Conservation (phyloP, 2,888 invertebrate genomes). For the Oxystoma pomonae region DNA sequence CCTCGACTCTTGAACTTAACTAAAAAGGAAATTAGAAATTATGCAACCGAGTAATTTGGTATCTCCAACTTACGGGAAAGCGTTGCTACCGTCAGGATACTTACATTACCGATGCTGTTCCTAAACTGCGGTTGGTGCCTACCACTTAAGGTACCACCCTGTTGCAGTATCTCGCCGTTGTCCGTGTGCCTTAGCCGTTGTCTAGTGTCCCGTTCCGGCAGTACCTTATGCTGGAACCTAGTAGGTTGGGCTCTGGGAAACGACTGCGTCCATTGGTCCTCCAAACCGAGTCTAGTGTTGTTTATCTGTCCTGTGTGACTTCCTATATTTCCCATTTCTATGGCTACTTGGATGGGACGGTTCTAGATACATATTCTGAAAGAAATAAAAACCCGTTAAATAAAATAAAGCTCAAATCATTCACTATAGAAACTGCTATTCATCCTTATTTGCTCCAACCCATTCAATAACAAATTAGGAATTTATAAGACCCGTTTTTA, state of each 20-base stretch:
- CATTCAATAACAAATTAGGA: too few species aligned
- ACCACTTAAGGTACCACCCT: constrained; percentile 79
- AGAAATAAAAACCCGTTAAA: constrained; percentile 10
- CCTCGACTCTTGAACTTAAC: not conserved
- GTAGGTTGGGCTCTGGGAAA: constrained; percentile 37
- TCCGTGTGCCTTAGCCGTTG: constrained; percentile 72
- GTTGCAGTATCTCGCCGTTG: constrained; percentile 78
- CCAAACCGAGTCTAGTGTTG: constrained; percentile 20
- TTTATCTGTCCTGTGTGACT: constrained; percentile 41
- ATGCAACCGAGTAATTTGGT: too few species aligned
- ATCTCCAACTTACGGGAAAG: too few species aligned
- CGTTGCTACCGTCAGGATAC: too few species aligned
- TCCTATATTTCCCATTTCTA: constrained; percentile 46
- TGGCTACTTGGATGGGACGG: not conserved
- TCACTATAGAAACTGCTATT: too few species aligned
- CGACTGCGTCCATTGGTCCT: constrained; percentile 40
- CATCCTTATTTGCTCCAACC: too few species aligned
- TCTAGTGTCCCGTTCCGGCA: constrained; percentile 60
- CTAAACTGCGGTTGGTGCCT: constrained; percentile 42
- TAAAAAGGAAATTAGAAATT: too few species aligned
- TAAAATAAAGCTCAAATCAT: too few species aligned
- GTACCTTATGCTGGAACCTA: constrained; percentile 49
- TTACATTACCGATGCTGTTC: constrained; percentile 3
- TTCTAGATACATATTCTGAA: constrained; percentile 23
- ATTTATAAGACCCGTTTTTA: too few species aligned